These are phyloP conservation scores for Aethina tumida DNA, from an alignment of 1,140 invertebrate genomes.

Conservation along the genomic window DNA sequence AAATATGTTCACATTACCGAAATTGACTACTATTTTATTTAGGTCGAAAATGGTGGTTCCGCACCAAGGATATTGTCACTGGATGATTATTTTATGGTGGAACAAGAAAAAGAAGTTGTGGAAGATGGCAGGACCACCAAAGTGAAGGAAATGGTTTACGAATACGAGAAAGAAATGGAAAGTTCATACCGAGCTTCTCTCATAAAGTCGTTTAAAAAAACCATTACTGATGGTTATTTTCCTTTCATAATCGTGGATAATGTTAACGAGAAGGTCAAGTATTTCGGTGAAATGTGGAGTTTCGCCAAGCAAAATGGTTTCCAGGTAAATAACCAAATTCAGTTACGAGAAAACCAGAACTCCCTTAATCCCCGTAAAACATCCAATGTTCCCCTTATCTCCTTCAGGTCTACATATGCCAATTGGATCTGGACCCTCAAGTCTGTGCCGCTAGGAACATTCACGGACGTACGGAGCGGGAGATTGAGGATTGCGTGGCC, in stretches of 20 bases:
- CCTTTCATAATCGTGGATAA: constrained; percentile 88
- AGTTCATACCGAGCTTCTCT: constrained; percentile 70
- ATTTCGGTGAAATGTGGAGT: constrained; percentile 82
- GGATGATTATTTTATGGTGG: constrained; percentile 93
- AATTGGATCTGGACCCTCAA: constrained; percentile 71
- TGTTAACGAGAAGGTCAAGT: constrained; percentile 68
- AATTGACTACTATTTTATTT: constrained; percentile 15
- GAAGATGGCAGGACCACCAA: constrained; percentile 67
- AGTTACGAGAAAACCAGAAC: no score
- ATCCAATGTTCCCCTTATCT: background rate
- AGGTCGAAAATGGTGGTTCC: constrained; percentile 67
- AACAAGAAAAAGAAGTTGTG: constrained; percentile 69
- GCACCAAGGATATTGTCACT: constrained; percentile 83
- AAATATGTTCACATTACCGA: no score
- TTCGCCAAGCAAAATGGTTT: constrained; percentile 82
- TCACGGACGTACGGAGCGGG: constrained; percentile 67
- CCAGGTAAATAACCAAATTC: constrained; percentile 50
- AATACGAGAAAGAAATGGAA: constrained; percentile 82
- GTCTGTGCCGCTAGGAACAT: constrained; percentile 74
- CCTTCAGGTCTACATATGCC: constrained; percentile 72
- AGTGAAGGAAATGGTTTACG: constrained; percentile 72
- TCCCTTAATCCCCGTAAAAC: no score
- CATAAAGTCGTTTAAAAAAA: constrained; percentile 86
- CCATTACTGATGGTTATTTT: constrained; percentile 83
- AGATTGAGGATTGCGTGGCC: constrained; percentile 66